A percentile compares a stretch with the other conserved stretches of the same genome.
Evolutionary conservation across 2,888 invertebrate genomes (phyloP).

Genomic region (Synergus itoensis): DNA sequence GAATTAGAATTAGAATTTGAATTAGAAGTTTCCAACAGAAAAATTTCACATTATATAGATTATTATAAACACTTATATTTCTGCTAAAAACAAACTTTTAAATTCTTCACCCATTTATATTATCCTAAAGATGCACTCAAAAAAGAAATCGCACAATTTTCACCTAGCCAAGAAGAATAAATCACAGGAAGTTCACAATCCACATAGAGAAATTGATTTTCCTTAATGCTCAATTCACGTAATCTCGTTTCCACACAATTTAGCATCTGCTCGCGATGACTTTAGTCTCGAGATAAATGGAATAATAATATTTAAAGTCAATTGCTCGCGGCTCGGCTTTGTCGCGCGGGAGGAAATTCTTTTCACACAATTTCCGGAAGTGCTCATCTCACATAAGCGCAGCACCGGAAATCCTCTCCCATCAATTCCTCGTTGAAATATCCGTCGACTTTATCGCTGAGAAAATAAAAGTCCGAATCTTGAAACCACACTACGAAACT

Average conservation of each 20-base stretch:
- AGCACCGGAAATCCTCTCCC: background rate
- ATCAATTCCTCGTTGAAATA: background rate
- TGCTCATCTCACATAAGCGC: conserved; percentile 8
- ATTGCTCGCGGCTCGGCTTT: background rate
- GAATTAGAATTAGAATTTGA: too few species aligned
- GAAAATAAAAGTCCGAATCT: background rate
- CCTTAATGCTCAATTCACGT: conserved; percentile 13
- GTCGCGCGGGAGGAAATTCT: conserved; percentile 5
- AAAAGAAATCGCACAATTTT: background rate
- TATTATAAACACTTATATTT: background rate
- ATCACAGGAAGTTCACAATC: conserved; percentile 15
- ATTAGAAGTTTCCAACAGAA: too few species aligned
- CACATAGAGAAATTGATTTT: conserved; percentile 1
- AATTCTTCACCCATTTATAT: background rate
- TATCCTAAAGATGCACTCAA: background rate
- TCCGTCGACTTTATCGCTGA: background rate
- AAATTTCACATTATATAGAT: background rate
- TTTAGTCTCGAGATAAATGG: conserved; percentile 12
- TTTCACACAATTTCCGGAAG: conserved; percentile 22
- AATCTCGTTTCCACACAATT: conserved; percentile 34
- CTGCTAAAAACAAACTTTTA: too few species aligned
- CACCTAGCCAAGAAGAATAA: background rate
- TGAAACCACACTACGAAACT: background rate
- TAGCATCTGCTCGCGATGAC: conserved; percentile 12
- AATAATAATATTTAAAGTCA: conserved; percentile 36